Evolutionary conservation across 2,797 vertebrate genomes (phyloP).

Genomic region (Pseudochirops corinnae): DNA sequence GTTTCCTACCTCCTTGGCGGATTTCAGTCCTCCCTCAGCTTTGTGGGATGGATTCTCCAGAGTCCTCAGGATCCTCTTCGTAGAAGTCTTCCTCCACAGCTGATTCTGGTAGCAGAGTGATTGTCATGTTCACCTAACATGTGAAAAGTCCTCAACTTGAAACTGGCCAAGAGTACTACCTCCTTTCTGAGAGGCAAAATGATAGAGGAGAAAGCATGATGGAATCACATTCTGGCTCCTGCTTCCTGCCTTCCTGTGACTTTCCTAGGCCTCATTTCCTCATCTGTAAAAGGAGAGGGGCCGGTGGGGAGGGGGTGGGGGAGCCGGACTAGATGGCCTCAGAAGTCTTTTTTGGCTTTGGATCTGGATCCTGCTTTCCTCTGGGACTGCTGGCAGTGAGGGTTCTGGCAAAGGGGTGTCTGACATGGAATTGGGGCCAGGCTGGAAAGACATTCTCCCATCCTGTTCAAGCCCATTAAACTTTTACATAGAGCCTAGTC

Average conservation of each 20-base stretch:
- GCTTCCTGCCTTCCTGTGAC: neutral
- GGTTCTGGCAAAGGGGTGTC: neutral
- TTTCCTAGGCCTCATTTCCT: neutral
- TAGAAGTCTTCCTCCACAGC: neutral
- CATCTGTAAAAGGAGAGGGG: neutral
- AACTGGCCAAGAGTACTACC: neutral
- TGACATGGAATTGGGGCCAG: neutral
- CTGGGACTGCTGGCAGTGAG: neutral
- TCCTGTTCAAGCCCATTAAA: conserved; percentile 19
- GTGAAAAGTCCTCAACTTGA: neutral
- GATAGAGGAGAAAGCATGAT: neutral
- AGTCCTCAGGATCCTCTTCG: neutral
- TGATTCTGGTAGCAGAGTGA: neutral
- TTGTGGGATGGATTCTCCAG: neutral
- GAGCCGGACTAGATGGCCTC: neutral
- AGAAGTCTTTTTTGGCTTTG: neutral
- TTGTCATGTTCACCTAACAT: neutral
- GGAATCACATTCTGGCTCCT: neutral
- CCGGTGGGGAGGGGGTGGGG: too few relatives aligned
- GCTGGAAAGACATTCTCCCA: neutral
- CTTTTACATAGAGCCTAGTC: conserved; percentile 26
- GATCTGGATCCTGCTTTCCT: neutral
- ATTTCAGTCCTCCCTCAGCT: too few relatives aligned
- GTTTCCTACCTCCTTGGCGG: neutral
- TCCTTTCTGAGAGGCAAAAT: neutral